These are phyloP conservation scores for Lithophane ornitopus DNA, from an alignment of 2,888 invertebrate genomes.

Conservation along the genomic window DNA sequence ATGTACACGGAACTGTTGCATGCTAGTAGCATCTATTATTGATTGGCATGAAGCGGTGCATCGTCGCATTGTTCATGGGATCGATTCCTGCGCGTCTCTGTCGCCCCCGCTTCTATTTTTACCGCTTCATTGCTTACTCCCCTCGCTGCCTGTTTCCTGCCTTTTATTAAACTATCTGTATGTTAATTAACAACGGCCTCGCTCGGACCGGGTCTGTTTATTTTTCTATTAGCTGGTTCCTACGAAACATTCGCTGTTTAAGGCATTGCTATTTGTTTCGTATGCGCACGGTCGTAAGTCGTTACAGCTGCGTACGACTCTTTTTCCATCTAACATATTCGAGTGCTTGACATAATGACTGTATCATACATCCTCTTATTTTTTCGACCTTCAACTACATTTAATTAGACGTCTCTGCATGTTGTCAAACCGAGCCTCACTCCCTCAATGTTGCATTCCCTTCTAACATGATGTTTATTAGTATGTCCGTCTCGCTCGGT, in stretches of 20 bases:
- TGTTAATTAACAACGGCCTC: conserved; percentile 90
- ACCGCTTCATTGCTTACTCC: conserved; percentile 90
- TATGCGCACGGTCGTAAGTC: conserved; percentile 58
- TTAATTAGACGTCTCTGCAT: conserved; percentile 87
- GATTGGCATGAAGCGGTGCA: conserved; percentile 85
- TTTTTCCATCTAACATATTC: conserved; percentile 55
- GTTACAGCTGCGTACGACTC: conserved; percentile 65
- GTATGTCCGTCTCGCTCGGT: conserved; percentile 84
- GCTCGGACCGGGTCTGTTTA: conserved; percentile 83
- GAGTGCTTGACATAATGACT: conserved; percentile 59
- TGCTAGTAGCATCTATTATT: conserved; percentile 80
- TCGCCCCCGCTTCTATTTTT: conserved; percentile 89
- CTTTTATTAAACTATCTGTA: conserved; percentile 90
- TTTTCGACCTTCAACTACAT: conserved; percentile 87
- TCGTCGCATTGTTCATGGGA: conserved; percentile 83
- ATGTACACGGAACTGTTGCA: conserved; percentile 60
- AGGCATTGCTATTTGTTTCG: conserved; percentile 73
- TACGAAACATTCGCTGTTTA: conserved; percentile 81
- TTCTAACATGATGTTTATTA: conserved; percentile 76
- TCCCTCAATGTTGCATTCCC: conserved; percentile 79
- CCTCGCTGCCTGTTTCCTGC: conserved; percentile 89
- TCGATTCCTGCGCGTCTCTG: conserved; percentile 86
- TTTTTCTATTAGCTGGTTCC: conserved; percentile 85
- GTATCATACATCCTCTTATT: conserved; percentile 80
- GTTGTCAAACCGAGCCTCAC: conserved; percentile 84